Evolutionary conservation across 1,140 invertebrate genomes (phyloP), one percentile per base, ranked within the genome.

Genomic region (Drosophila nasuta): DNA sequence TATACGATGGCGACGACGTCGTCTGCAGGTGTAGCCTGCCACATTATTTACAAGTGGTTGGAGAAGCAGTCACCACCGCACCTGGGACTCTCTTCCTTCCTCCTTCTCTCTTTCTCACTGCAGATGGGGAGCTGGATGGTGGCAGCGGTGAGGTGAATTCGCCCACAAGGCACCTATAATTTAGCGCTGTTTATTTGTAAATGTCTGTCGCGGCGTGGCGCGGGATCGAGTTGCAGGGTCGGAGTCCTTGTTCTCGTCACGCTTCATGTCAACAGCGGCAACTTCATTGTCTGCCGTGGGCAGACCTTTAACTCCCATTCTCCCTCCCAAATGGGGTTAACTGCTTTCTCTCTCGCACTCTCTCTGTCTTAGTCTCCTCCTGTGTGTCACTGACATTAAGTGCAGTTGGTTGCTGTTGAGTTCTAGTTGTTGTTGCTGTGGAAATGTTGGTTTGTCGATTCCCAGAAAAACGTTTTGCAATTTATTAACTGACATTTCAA

Each of bases 101-200:
- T 30, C 51, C 6, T 28, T 15, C 49, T 7, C 28, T 28, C 49
- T n/a, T 6, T 33, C 30, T 35, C 28, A 25, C 20, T 33, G 38
- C 30, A 33, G 30, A 7, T 33, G 30, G 30, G 15, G 7, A 25
- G 15, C 1, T n/a, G 52, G 35, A 28, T 38, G 63, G 62, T 41
- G 33, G 54, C 38, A 33, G 33, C 7, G 5, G 20, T 25, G 20
- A 25, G 49, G 72, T 15, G 59, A 48, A 63, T 65, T 57, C 77
- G 56, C 77, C 75, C 78, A 80, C 54, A 65, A 65, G 77, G 79
- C 73, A 81, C 76, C 79, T 81, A 81, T 81, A 81, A 81, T 81
- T 81, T 81, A 81, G 76, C 79, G 73, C 79, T 79, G 79, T 81
- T 81, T 81, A 81, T 81, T 81, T 81, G 79, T 81, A 79, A 81